Base-by-base conservation (phyloP, 1,140 invertebrate species). In the Zaprionus davidi region DNA sequence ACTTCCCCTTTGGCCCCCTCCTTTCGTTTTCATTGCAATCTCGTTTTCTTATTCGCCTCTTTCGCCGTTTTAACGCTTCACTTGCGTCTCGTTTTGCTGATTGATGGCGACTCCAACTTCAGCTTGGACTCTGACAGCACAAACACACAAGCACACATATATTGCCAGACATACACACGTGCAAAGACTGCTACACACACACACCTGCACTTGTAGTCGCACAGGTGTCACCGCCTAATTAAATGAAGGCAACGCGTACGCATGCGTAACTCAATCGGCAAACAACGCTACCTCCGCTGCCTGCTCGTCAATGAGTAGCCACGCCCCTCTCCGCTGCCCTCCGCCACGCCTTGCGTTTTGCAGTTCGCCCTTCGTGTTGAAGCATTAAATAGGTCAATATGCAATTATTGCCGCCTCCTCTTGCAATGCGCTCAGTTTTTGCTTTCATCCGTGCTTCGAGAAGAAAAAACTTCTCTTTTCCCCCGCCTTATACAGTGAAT, bases 321-420 rank as follows among this genome's bases (percentile, higher is more conserved):
- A 15, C 53, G 26, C 51, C 60, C 55, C 68, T 31, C 49, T 24
- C 38, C 6, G 22, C 38, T 6, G 15, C 38, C 4, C n/a, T 0
- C n/a, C n/a, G n/a, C n/a, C 41, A 46, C 41, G 41, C 41, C 41
- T 17, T 20, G 41, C n/a, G 17, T 20, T 51, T 12, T 38, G 53
- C 36, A 6, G 34, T 22, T 46, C 55, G 80, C 66, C 81, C 60
- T 75, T 67, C 55, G 71, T 55, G 60, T 60, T 66, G 70, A 62
- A 75, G 78, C 82, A 85, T 88, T 78, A 87, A 88, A 88, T 87
- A 69, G 84, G 84, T 87, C 84, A 87, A 87, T 87, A 87, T 87
- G 84, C 84, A 87, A 87, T 87, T 87, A 87, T 84, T 87, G 84
- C 85, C 41, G 41, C 41, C n/a, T n/a, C 81, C 68, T 82, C 86